Base-by-base conservation (phyloP, 2,113 vertebrate species). In the Chionomys nivalis region DNA sequence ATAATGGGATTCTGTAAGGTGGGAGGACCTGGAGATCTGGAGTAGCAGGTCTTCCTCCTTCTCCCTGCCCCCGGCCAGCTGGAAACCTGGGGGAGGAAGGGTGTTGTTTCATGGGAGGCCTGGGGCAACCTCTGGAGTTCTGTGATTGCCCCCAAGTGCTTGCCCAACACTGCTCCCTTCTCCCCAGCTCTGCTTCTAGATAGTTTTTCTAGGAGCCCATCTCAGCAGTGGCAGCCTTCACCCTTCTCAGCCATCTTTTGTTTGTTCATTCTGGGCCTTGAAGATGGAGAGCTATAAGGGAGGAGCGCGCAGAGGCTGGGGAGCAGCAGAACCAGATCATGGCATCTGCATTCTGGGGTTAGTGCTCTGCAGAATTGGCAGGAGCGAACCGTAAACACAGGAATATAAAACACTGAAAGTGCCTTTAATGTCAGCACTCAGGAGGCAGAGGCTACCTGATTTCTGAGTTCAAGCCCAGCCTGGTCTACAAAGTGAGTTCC, bases 21-120 rank as follows among this genome's bases (percentile, higher is more conserved):
- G 14, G 58, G 55, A 89, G 75, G 91, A 66, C 77, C 77, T 8
- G 61, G 78, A 28, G n/a, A 96, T 88, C 95, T 8, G 52, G 93
- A 89, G 55, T 1, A 7, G 73, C 96, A 73, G 66, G n/a, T 86
- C 78, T 42, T 78, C 47, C 47, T 72, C 44, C 75, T 33, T 94
- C 73, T 78, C 28, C 44, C 66, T 79, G 70, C 66, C 77, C 66
- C 36, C 36, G 72, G 83, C 79, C 11, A 63, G 70, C 58, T 75
- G 65, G 13, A 61, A 52, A 88, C 44, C 55, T 36, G 42, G 72
- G 65, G 70, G 26, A 52, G 36, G 93, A 44, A 47, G 49, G 72
- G 65, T 36, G 63, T 17, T 31, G 24, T 26, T 31, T 88, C 63
- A 76, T 52, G 76, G 49, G 63, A 58, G 28, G n/a, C 39, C 5